Conservation (phyloP, 2,888 invertebrate species). For the Acrocera orbiculus region DNA sequence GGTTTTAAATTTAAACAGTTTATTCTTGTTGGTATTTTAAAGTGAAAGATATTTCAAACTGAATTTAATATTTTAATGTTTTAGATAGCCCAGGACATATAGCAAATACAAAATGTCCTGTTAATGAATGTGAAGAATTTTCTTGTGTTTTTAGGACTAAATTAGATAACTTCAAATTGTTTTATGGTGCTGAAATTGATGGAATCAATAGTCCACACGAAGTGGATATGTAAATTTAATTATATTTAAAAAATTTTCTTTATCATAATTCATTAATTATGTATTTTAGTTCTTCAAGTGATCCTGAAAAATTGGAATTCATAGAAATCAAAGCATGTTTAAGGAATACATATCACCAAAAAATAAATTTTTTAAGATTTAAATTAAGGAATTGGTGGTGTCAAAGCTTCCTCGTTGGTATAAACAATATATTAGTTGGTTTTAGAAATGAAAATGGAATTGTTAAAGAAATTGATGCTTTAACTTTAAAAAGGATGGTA, state of each 20-base stretch:
- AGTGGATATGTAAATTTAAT: slow-evolving; percentile 19
- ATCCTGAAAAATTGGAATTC: slow-evolving; percentile 31
- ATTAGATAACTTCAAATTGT: slow-evolving; percentile 39
- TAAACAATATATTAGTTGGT: slow-evolving; percentile 50
- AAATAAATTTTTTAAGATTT: slow-evolving; percentile 36
- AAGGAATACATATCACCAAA: slow-evolving; percentile 35
- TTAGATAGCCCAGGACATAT: background rate
- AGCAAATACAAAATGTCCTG: slow-evolving; percentile 33
- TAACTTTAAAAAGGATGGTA: background rate
- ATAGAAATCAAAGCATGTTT: slow-evolving; percentile 55
- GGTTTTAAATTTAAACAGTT: slow-evolving; percentile 67
- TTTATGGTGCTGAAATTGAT: slow-evolving; percentile 65
- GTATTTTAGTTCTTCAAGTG: slow-evolving; percentile 10
- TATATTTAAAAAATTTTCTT: background rate
- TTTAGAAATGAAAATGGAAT: slow-evolving; percentile 49
- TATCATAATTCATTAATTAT: background rate
- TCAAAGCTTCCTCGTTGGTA: slow-evolving; percentile 55
- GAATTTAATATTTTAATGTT: too few relatives aligned
- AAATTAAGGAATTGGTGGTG: slow-evolving; percentile 57
- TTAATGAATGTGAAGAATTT: slow-evolving; percentile 50
- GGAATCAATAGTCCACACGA: slow-evolving; percentile 31
- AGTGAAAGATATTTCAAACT: too few relatives aligned
- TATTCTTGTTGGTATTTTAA: slow-evolving; percentile 32
- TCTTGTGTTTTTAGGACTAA: slow-evolving; percentile 42
- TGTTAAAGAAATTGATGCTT: slow-evolving; percentile 35